Conservation (phyloP, 2,888 invertebrate species). For the Sphaerophoria taeniata region DNA sequence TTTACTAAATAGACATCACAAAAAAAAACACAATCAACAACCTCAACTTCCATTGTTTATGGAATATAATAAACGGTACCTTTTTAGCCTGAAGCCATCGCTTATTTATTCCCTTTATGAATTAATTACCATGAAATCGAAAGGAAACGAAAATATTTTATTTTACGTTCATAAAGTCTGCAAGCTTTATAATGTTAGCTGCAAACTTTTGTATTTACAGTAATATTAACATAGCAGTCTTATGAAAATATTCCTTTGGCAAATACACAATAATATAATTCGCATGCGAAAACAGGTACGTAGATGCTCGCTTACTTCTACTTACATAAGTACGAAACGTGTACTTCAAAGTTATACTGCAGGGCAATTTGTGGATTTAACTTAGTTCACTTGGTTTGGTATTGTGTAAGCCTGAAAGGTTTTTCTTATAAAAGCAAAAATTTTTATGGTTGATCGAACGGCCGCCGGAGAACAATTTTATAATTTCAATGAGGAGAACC, state of each 20-base stretch:
- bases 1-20: background rate
- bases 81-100: conserved; percentile 15
- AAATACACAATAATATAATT: background rate
- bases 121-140: conserved; percentile 55
- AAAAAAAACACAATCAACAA: background rate
- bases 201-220: background rate
- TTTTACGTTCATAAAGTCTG: conserved; percentile 17
- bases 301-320: background rate
- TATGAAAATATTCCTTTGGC: background rate
- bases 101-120: conserved; percentile 47
- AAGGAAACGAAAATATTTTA: conserved; percentile 29
- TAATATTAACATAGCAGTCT: background rate
- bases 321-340: background rate
- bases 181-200: conserved; percentile 3
- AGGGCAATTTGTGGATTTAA: conserved; percentile 3
- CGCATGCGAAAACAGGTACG: background rate
- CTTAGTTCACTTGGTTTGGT: background rate
- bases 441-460: conserved; percentile 8
- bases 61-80: conserved; percentile 16
- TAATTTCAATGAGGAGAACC: conserved; percentile 4
- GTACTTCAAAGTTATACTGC: conserved; percentile 11
- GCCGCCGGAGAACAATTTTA: background rate
- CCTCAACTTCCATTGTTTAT: conserved; percentile 18
- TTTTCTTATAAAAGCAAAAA: conserved; percentile 1
- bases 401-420: background rate